These are phyloP conservation scores for Tanaodytes sp. DNA, from an alignment of 2,888 invertebrate genomes.

Conservation along the genomic window DNA sequence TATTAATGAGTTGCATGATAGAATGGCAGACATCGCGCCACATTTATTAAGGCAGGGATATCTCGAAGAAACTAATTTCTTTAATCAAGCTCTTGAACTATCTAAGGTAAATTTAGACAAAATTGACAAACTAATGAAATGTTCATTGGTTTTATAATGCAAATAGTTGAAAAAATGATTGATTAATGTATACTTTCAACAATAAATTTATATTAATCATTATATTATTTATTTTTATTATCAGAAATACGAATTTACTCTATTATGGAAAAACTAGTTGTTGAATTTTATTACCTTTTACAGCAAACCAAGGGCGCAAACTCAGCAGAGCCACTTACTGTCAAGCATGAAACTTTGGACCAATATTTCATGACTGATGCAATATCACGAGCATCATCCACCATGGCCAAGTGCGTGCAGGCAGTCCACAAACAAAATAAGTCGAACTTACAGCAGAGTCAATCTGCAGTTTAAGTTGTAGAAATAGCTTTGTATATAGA, in stretches of 20 bases:
- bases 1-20: conserved; percentile 84
- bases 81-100: conserved; percentile 85
- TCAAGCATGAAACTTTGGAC: conserved; percentile 84
- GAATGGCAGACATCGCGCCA: conserved; percentile 90
- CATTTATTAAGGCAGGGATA: conserved; percentile 89
- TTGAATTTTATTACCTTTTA: conserved; percentile 27
- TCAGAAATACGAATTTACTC: no score
- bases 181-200: no score
- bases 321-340: conserved; percentile 75
- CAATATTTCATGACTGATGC: conserved; percentile 97
- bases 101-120: conserved; percentile 74
- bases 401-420: conserved; percentile 98
- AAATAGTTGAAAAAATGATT: no score
- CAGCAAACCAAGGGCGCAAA: conserved; percentile 61
- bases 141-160: no score
- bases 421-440: conserved; percentile 84
- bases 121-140: not conserved
- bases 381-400: conserved; percentile 95
- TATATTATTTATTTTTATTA: not conserved
- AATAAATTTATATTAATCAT: not conserved
- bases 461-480: conserved; percentile 19
- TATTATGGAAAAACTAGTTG: no score
- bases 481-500: conserved; percentile 52
- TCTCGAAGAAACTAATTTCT: conserved; percentile 88
- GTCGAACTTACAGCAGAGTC: conserved; percentile 47